Base-by-base conservation (phyloP, 2,113 vertebrate genomes). In the Tricholaema leucomelas region DNA sequence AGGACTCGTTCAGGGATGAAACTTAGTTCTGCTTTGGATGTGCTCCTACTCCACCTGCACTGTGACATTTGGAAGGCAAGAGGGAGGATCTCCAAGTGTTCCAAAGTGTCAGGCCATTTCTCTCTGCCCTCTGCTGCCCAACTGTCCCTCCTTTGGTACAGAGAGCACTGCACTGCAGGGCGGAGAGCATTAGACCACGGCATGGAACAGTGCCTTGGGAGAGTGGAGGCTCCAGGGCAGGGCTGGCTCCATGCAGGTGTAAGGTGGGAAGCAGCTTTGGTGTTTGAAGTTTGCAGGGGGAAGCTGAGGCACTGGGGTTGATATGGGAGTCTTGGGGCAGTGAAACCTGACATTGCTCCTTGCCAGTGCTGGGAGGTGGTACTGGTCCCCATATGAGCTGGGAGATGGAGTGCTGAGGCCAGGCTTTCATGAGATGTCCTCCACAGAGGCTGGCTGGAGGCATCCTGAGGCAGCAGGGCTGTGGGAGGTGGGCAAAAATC, bases 101-200 rank as follows among this genome's bases (percentile, higher is more conserved):
- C 50, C 23, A 64, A 50, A 76, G 58, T 15, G 10, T 35, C 87
- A 58, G 50, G 30, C 5, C 15, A 12, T 35, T 52, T 46, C 23
- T 16, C 42, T 65, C 7, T 80, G 64, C 25, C 33, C 18, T 76
- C 64, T 56, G 44, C 48, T 82, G 67, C 17, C n/a, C 44, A 56
- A 65, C 64, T n/a, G 52, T 38, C 69, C 63, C 20, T 54, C 12
- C n/a, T 75, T 60, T 4, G 9, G 44, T 36, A 40, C 5, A 5
- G 50, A 77, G 8, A 69, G n/a, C 36, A n/a, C 30, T 38, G 33
- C 13, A 10, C 33, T 38, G 7, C 0, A 1, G 30, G 54, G 23
- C 55, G 56, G 50, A 27, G 24, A 21, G 10, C 3, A 44, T 18
- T 54, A 15, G 35, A 25, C 21, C 2, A 0, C 1, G 6, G 38